A percentile compares a stretch with the other conserved stretches of the same genome.
Evolutionary conservation across 2,113 vertebrate genomes (phyloP).

Genomic region (Crypturellus undulatus): DNA sequence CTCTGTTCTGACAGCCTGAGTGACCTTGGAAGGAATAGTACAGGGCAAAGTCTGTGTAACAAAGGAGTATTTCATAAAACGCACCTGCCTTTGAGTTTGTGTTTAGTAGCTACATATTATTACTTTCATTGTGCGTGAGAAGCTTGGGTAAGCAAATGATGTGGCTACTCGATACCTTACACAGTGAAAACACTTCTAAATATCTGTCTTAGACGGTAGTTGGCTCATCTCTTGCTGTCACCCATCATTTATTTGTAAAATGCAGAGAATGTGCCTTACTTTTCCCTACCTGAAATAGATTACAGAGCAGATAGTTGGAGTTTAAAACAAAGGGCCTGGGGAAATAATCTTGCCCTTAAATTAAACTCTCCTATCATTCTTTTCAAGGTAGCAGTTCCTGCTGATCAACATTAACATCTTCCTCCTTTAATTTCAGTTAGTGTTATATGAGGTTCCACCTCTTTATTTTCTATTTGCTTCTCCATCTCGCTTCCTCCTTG

Average conservation of each 20-base stretch:
- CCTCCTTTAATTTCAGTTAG: not conserved
- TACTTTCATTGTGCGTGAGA: not conserved
- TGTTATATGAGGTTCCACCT: not conserved
- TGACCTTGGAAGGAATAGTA: not conserved
- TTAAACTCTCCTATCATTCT: not conserved
- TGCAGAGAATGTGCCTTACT: not conserved
- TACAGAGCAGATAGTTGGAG: not conserved
- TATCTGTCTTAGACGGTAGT: not conserved
- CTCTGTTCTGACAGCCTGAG: not conserved
- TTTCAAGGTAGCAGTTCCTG: not conserved
- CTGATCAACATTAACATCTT: not conserved
- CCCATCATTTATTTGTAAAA: not conserved
- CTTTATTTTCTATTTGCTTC: not conserved
- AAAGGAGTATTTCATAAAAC: not conserved
- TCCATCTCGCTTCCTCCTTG: not conserved
- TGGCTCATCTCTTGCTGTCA: not conserved
- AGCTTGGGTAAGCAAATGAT: not conserved
- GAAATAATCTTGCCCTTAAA: not conserved
- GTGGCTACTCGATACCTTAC: not conserved
- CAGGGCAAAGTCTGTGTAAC: not conserved
- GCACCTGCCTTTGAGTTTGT: not conserved
- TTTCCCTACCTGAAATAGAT: not conserved
- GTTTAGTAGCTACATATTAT: not conserved
- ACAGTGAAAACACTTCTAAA: not conserved
- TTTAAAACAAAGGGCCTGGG: not conserved